Evolutionary conservation across 2,113 vertebrate genomes (phyloP), one percentile per base, ranked within the genome.

Genomic region (Potamarius usumacintae): DNA sequence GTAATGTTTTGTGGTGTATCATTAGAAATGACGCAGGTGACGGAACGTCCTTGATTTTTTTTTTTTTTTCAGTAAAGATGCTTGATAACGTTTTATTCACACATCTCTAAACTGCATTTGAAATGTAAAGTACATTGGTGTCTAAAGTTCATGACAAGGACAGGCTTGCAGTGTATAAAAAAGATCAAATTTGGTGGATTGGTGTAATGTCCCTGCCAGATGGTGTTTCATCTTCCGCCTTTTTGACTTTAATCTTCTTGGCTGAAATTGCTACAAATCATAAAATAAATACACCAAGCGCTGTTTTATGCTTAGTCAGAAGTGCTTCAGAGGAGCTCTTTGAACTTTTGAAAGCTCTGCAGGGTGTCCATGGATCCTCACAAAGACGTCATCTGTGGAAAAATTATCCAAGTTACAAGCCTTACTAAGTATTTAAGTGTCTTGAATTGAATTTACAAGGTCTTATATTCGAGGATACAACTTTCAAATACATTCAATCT

Each of bases 231-330:
- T 87, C 57, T 30, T 42, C 34, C 83, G 90, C 62, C 91, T 94
- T 94, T 94, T 94, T 84, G 90, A 91, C 90, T 92, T 90, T 92
- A 92, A 94, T 94, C 92, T 92, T 86, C 62, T 42, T 20, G 83
- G 87, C 89, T 88, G 92, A 93, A 92, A 90, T 88, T 65, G 88
- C 77, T 74, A 52, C 89, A 81, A 90, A 86, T 83, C 83, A 85
- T 88, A 86, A 90, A 82, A 82, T 82, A 62, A 62, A 82, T 82
- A 62, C 30, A 82, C 5, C 62, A 83, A 83, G 53, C 22, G 25
- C 25, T 67, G 82, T 53, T 67, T n/a, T 83, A 52, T 67, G 34
- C 11, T 48, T 18, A 67, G 82, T n/a, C 60, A 42, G 30, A 82
- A 82, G 57, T 25, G 57, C 79, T 62, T 82, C 79, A 62, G 79